phyloP scores from a whole-genome alignment of 2,113 vertebrate genomes.

The Holacanthus passer region DNA sequence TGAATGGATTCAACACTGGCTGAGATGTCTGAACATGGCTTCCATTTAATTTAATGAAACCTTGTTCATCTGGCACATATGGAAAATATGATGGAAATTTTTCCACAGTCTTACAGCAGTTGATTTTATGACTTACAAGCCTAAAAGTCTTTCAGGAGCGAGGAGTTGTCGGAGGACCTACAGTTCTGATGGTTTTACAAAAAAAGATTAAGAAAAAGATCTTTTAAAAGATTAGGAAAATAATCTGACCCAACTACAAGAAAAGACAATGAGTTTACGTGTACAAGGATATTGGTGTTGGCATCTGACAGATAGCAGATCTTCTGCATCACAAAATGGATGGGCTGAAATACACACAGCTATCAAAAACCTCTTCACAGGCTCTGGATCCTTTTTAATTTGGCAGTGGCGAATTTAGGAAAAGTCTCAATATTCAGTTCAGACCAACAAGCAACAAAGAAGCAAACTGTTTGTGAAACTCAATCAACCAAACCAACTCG shows the following conservation, averaged over 20 bases:
- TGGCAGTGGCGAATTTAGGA: too few species aligned
- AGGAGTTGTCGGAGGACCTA: not conserved
- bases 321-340: not conserved
- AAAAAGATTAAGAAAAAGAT: too few species aligned
- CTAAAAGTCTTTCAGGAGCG: not conserved
- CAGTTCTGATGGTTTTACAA: not conserved
- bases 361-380: too few species aligned
- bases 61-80: not conserved
- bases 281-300: not conserved
- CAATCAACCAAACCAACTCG: not conserved
- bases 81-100: not conserved
- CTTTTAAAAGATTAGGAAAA: too few species aligned
- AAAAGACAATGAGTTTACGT: not conserved
- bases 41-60: not conserved
- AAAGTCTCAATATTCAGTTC: not conserved
- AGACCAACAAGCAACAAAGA: constrained; percentile 14
- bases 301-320: not conserved
- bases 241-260: not conserved
- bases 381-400: too few species aligned
- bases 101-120: not conserved
- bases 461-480: not conserved
- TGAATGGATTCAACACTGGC: not conserved
- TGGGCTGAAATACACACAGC: too few species aligned
- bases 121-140: not conserved
- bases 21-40: not conserved